Base-by-base conservation (phyloP, 2,888 invertebrate species). In the Sminthurides aquaticus region DNA sequence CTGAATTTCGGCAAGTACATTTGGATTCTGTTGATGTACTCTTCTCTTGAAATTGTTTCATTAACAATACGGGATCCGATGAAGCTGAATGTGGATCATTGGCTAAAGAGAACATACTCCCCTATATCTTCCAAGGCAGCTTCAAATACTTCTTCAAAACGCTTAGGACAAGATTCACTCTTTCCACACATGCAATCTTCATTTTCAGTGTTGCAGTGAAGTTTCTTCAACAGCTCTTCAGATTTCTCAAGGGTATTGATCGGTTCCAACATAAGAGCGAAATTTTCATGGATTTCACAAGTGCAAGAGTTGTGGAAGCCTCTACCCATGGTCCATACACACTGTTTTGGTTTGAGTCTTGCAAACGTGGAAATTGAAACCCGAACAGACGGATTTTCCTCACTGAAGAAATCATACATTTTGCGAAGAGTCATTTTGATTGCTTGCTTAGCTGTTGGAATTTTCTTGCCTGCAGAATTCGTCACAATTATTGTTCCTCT, bases 261-360 rank as follows among this genome's bases (percentile, higher is more conserved):
- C 1, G 52, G 49, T 22, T 58, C 29, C 24, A 58, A n/a, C 1
- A 54, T 1, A n/a, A 64, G 49, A 18, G 28, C 52, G 24, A 58
- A 64, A 27, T 64, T 64, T 34, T 58, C 49, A 49, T 64, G 58
- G n/a, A 1, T 25, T 3, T 5, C 2, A 22, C 58, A 58, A 2
- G 49, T 22, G 48, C 58, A 58, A 1, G 49, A 27, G 1, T 58
- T 2, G 1, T 58, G 58, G 49, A 28, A 29, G 3, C 58, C 52
- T 3, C 1, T 2, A 1, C 28, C 3, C 11, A 28, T 25, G 2
- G 58, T 22, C 58, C 58, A 59, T 1, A 22, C 15, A 15, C 58
- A 52, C 49, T 58, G 49, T 54, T 27, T 28, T 8, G 58, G 64
- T 20, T 24, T 57, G 2, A 64, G 29, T 2, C 22, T 57, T n/a